Evolutionary conservation across 2,888 invertebrate species (phyloP).

Genomic region (Dusona sp.): DNA sequence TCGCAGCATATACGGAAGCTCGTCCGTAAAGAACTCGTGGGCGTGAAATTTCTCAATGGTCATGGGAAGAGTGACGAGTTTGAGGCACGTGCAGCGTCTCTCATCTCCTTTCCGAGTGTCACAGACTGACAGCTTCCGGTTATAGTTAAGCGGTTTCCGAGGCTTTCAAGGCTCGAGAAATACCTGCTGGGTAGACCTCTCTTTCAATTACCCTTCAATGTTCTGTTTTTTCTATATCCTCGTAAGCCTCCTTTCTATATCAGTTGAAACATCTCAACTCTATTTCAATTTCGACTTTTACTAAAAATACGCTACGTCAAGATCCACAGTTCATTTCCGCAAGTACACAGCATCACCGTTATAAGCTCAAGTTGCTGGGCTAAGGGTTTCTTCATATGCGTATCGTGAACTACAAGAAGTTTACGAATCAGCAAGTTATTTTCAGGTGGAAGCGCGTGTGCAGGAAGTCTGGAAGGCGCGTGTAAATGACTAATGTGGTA

Average conservation of each 20-base stretch:
- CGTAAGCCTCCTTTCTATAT: slow-evolving; percentile 5
- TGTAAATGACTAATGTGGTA: slow-evolving; percentile 19
- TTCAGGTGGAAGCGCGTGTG: slow-evolving; percentile 18
- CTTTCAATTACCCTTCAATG: slow-evolving; percentile 18
- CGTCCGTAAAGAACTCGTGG: slow-evolving; percentile 44
- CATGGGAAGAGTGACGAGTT: slow-evolving; percentile 28
- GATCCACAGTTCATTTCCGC: background rate
- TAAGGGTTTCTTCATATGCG: background rate
- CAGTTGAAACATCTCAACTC: background rate
- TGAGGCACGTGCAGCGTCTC: slow-evolving; percentile 20
- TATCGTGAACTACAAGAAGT: background rate
- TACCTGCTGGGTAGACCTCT: slow-evolving; percentile 4
- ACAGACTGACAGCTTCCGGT: slow-evolving; percentile 59
- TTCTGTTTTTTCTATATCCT: slow-evolving; percentile 17
- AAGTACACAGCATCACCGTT: background rate
- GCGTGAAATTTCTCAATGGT: slow-evolving; percentile 62
- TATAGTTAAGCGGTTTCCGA: slow-evolving; percentile 51
- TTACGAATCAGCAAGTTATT: slow-evolving; percentile 32
- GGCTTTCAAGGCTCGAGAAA: slow-evolving; percentile 15
- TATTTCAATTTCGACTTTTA: background rate
- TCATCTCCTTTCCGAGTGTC: slow-evolving; percentile 6
- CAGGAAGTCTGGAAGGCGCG: slow-evolving; percentile 3
- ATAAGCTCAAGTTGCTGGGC: background rate
- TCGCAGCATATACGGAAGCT: slow-evolving; percentile 4
- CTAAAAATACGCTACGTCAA: background rate